phyloP scores from a whole-genome alignment of 2,888 invertebrate genomes.

The Trilocha varians region DNA sequence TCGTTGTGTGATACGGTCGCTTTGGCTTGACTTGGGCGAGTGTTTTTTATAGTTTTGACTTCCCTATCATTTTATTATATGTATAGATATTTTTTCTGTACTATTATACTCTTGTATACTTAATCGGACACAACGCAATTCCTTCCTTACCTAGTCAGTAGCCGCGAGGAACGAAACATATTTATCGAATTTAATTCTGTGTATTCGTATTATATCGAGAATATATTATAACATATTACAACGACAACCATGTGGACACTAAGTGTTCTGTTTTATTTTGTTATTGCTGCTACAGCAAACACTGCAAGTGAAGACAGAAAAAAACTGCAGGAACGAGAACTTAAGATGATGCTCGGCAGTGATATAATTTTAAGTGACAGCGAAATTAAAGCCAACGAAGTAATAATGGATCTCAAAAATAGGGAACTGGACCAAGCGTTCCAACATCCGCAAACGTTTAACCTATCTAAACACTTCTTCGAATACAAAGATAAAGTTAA shows the following conservation, averaged over 20 bases:
- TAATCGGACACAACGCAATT: too few relatives aligned
- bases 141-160: too few relatives aligned
- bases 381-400: constrained; percentile 70
- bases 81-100: too few relatives aligned
- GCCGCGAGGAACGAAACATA: background rate
- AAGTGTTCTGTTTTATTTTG: background rate
- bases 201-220: background rate
- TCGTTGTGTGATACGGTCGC: too few relatives aligned
- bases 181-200: background rate
- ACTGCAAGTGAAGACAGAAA: constrained; percentile 37
- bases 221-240: background rate
- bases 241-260: constrained; percentile 25
- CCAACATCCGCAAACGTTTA: constrained; percentile 62
- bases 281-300: background rate
- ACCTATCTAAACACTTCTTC: constrained; percentile 79
- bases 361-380: constrained; percentile 59
- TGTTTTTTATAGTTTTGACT: too few relatives aligned
- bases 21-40: too few relatives aligned
- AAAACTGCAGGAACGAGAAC: constrained; percentile 62
- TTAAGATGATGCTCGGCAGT: constrained; percentile 63
- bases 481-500: constrained; percentile 73
- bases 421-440: constrained; percentile 65
- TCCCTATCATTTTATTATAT: too few relatives aligned
- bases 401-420: constrained; percentile 73
- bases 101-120: too few relatives aligned